Conservation (phyloP, 2,888 invertebrate species). For the Halictus quadricinctus region DNA sequence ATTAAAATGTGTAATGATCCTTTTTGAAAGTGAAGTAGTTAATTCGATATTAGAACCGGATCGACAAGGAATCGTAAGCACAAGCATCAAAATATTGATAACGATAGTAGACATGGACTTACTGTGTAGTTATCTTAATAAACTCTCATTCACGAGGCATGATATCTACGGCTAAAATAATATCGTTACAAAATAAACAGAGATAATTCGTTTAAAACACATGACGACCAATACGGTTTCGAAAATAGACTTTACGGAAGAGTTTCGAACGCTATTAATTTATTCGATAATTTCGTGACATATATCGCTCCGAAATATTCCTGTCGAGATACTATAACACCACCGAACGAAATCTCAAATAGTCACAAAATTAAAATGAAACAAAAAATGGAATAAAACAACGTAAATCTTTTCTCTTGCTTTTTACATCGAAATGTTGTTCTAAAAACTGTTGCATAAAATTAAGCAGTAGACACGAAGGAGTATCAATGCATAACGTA, state of each 20-base stretch:
- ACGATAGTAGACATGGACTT: slow-evolving; percentile 26
- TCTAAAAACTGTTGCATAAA: background rate
- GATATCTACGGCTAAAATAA: slow-evolving; percentile 23
- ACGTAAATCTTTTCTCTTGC: too few species aligned
- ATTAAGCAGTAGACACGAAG: background rate
- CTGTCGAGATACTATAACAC: background rate
- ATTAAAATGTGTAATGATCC: too few species aligned
- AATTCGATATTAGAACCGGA: background rate
- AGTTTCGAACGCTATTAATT: background rate
- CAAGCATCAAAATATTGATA: slow-evolving; percentile 32
- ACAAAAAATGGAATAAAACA: too few species aligned
- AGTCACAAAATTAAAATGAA: too few species aligned
- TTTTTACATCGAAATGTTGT: too few species aligned
- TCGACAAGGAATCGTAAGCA: background rate
- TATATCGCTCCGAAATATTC: background rate
- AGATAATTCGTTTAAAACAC: slow-evolving; percentile 9
- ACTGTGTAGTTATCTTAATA: slow-evolving; percentile 19
- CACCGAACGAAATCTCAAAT: too few species aligned
- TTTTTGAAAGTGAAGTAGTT: background rate
- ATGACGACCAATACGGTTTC: background rate
- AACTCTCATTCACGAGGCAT: background rate
- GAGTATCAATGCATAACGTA: too few species aligned
- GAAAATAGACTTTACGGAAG: background rate
- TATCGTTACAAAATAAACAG: slow-evolving; percentile 18
- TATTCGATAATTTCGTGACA: background rate